Evolutionary conservation across 2,888 invertebrate species (phyloP).

Genomic region (Eupeodes latifasciatus): DNA sequence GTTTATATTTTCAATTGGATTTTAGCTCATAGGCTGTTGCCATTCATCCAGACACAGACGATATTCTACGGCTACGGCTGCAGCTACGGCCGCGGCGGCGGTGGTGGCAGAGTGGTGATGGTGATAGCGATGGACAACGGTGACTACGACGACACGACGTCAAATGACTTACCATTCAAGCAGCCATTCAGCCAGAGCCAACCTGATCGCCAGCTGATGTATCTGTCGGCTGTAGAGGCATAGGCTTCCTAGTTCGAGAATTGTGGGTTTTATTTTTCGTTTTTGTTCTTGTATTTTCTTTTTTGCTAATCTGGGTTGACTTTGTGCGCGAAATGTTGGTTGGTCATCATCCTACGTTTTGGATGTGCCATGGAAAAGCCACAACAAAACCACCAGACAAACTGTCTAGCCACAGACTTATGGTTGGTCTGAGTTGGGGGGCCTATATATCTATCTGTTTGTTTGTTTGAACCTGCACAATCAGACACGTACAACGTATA

Average conservation of each 20-base stretch:
- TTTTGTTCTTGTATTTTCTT: background rate
- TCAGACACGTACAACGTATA: constrained; percentile 25
- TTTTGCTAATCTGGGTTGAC: constrained; percentile 51
- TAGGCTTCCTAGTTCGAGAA: constrained; percentile 21
- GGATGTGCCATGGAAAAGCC: constrained; percentile 62
- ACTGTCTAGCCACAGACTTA: constrained; percentile 70
- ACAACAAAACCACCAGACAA: constrained; percentile 73
- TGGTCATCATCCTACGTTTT: constrained; percentile 62
- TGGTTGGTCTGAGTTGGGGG: background rate
- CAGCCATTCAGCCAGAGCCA: constrained; percentile 5
- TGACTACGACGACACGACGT: background rate
- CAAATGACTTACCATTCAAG: constrained; percentile 26
- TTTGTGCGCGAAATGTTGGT: constrained; percentile 51
- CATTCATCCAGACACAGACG: constrained; percentile 28
- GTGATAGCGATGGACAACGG: background rate
- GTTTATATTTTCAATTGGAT: constrained; percentile 67
- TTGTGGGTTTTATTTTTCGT: background rate
- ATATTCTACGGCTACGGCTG: background rate
- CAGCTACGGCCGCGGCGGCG: too few species aligned
- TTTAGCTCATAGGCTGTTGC: constrained; percentile 57
- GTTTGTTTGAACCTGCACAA: background rate
- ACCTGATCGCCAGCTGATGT: constrained; percentile 17
- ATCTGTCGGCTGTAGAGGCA: too few species aligned
- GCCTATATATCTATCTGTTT: background rate
- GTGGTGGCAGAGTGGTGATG: too few species aligned